Base-by-base conservation (phyloP, 2,888 invertebrate species). In the Nebria salina region DNA sequence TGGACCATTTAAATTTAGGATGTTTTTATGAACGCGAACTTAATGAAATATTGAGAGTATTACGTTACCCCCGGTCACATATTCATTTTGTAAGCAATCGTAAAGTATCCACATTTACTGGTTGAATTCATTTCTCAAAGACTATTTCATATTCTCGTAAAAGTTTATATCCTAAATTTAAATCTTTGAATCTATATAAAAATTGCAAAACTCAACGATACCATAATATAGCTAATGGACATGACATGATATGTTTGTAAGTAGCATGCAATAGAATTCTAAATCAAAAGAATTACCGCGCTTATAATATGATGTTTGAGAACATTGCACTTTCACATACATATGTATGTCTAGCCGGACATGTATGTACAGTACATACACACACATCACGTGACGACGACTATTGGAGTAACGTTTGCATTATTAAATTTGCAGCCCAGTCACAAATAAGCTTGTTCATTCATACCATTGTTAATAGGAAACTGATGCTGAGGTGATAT, bases 41-140 rank as follows among this genome's bases (percentile, higher is more conserved):
- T 77, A 77, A 77, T 77, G 77, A 77, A 77, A 77, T 70, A 77
- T 77, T 77, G 72, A 72, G 77, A 34, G 54, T 64, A 77, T 77
- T 77, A 72, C 77, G 15, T 5, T 70, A 70, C 25, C 34, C 34
- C 34, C 34, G 34, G 34, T 34, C 34, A 41, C 25, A 42, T 25
- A 42, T 42, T 11, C 41, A 66, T 66, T 54, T 11, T 13, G 11
- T 13, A 54, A 54, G 11, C 8, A 54, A 54, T 13, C 54, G 54
- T 7, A 13, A 54, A 54, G 54, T 54, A 54, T 6, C 54, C 8
- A 8, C 8, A 7, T 54, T 54, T 54, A 8, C 7, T 7, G 68
- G 34, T 0, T 34, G 34, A 34, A 34, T 34, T 34, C 34, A 34
- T 34, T 34, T 34, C 2, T 34, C 34, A 34, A 34, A 34, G 1